A percentile compares a stretch with the other conserved stretches of the same genome.
Conservation (phyloP, 2,797 vertebrate species). For the Linurgus olivaceus region DNA sequence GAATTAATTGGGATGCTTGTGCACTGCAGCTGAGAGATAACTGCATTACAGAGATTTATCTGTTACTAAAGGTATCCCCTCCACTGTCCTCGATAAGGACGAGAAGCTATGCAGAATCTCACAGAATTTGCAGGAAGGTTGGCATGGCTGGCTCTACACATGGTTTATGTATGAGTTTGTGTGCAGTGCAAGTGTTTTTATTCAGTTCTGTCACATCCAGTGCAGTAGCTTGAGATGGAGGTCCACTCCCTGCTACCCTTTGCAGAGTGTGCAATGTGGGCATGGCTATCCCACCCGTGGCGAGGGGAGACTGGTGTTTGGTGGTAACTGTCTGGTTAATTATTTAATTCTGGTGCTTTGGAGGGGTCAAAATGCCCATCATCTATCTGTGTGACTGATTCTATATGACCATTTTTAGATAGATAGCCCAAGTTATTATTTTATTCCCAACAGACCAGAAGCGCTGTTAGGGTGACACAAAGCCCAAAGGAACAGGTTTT, state of each 20-base stretch:
- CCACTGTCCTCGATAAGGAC: slow-evolving; percentile 26
- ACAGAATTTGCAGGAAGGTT: slow-evolving; percentile 23
- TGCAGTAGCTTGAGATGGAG: background rate
- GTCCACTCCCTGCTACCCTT: background rate
- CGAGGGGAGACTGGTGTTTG: background rate
- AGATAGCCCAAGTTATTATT: background rate
- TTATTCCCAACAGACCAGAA: background rate
- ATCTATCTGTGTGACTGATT: background rate
- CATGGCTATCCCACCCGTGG: background rate
- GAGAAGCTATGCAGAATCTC: slow-evolving; percentile 28
- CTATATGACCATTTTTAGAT: background rate
- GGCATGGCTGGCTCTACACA: background rate
- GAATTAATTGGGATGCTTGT: slow-evolving; percentile 67
- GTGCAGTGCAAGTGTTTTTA: background rate
- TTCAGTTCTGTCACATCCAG: background rate
- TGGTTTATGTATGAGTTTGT: slow-evolving; percentile 38
- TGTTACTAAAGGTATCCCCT: slow-evolving; percentile 57
- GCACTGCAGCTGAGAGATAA: slow-evolving; percentile 65
- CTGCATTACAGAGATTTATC: slow-evolving; percentile 68
- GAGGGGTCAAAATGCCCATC: background rate
- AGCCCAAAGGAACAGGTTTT: background rate
- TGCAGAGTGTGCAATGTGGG: background rate
- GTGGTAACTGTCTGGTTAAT: background rate
- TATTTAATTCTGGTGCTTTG: background rate
- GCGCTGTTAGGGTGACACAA: background rate